Conservation (phyloP, 2,888 invertebrate genomes). For the Rotaria magnacalcarata region DNA sequence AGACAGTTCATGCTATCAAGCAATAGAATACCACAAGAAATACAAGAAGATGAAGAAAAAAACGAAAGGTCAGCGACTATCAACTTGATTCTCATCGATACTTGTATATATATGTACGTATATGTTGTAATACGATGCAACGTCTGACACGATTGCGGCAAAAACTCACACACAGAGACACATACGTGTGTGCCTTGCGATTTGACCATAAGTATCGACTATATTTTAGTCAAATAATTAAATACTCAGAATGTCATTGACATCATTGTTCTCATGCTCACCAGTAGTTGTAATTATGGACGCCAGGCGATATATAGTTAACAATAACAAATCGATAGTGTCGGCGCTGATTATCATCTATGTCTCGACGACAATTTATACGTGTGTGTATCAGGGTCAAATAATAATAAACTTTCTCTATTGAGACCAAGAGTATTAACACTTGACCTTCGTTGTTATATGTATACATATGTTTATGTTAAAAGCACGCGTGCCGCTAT, state of each 20-base stretch:
- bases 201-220: neutral
- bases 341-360: neutral
- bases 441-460: conserved; percentile 16
- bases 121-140: conserved; percentile 24
- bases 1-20: neutral
- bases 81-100: conserved; percentile 1
- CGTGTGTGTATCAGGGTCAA: conserved; percentile 31
- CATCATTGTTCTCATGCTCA: neutral
- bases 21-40: neutral
- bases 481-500: conserved; percentile 26
- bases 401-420: conserved; percentile 25
- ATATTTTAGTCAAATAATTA: neutral
- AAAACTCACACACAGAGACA: neutral
- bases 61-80: neutral
- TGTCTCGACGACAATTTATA: neutral
- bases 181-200: neutral
- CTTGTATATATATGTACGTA: neutral
- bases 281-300: conserved; percentile 1
- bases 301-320: conserved; percentile 5
- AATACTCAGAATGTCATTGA: neutral
- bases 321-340: conserved; percentile 23
- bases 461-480: conserved; percentile 24
- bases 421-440: conserved; percentile 10
- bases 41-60: neutral
- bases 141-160: neutral